Percentiles rank a stretch among this genome's conserved stretches.
Evolutionary conservation across 2,888 invertebrate genomes (phyloP).

Genomic region (Eremobia ochroleuca): DNA sequence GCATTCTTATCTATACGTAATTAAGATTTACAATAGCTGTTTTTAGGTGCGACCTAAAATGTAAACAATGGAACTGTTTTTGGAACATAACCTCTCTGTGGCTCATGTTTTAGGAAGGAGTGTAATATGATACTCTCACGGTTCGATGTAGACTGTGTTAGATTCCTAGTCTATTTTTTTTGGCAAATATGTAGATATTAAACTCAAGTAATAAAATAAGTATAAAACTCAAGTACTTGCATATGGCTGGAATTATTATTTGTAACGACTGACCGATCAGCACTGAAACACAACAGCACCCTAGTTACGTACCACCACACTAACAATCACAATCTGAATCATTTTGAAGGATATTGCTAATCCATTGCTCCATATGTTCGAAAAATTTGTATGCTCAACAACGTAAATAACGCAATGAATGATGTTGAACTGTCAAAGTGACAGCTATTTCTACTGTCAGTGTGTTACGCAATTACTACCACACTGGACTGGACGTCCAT

Average conservation of each 20-base stretch:
- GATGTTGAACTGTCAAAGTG: neutral
- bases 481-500: too few species aligned
- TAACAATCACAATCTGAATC: neutral
- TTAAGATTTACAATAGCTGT: conserved; percentile 72
- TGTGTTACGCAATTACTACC: neutral
- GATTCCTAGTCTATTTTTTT: conserved; percentile 21
- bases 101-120: conserved; percentile 12
- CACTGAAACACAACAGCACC: neutral
- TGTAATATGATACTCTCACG: conserved; percentile 43
- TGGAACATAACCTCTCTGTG: conserved; percentile 40
- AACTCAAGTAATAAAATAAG: too few species aligned
- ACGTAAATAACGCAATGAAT: neutral
- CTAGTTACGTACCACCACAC: neutral
- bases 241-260: neutral
- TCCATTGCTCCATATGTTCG: neutral
- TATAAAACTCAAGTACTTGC: too few species aligned
- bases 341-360: neutral
- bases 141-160: conserved; percentile 18
- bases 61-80: conserved; percentile 66
- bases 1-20: conserved; percentile 68
- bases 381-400: neutral
- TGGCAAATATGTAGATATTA: too few species aligned
- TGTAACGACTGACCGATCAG: neutral
- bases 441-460: neutral
- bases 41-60: conserved; percentile 60